Percentiles rank a stretch among this genome's conserved stretches.
These are phyloP conservation scores for Chorisops tibialis DNA, from an alignment of 2,888 invertebrate genomes.

Conservation along the genomic window DNA sequence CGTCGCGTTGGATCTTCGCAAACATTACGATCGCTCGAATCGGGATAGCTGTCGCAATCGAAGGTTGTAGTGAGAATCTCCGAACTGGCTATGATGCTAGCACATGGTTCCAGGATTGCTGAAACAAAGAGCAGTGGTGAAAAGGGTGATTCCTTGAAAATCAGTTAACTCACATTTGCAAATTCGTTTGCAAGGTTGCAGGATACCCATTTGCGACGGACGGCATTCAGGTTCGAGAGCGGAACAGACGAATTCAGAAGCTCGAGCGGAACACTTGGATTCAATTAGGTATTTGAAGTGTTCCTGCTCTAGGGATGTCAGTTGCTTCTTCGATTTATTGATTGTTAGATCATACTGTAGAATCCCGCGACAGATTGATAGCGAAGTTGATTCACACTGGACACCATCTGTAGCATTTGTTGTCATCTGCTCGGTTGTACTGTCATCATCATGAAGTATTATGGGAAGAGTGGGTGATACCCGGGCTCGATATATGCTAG, in stretches of 20 bases:
- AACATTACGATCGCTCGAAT: conserved; percentile 52
- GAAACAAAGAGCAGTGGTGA: conserved; percentile 37
- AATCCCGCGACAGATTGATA: conserved; percentile 59
- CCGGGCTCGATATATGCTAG: conserved; percentile 54
- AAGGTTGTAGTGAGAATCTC: conserved; percentile 57
- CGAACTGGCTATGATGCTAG: conserved; percentile 58
- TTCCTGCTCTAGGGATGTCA: conserved; percentile 47
- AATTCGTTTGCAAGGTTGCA: conserved; percentile 62
- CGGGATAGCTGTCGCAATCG: conserved; percentile 61
- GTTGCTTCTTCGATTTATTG: conserved; percentile 42
- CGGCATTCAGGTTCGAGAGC: conserved; percentile 66
- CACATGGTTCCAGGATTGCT: conserved; percentile 64
- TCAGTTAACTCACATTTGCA: conserved; percentile 57
- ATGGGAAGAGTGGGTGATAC: conserved; percentile 66
- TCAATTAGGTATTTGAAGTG: conserved; percentile 60
- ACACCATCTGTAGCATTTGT: conserved; percentile 36
- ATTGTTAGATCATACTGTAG: conserved; percentile 66
- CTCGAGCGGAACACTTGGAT: conserved; percentile 63
- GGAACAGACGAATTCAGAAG: conserved; percentile 62
- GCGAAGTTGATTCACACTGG: conserved; percentile 47
- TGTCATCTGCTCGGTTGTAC: conserved; percentile 43
- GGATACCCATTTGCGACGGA: conserved; percentile 57
- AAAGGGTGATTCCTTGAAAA: background rate
- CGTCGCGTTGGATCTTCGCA: conserved; percentile 57
- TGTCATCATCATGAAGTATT: conserved; percentile 45